phyloP scores from a whole-genome alignment of 2,888 invertebrate species.

The Brachylomia viminalis region DNA sequence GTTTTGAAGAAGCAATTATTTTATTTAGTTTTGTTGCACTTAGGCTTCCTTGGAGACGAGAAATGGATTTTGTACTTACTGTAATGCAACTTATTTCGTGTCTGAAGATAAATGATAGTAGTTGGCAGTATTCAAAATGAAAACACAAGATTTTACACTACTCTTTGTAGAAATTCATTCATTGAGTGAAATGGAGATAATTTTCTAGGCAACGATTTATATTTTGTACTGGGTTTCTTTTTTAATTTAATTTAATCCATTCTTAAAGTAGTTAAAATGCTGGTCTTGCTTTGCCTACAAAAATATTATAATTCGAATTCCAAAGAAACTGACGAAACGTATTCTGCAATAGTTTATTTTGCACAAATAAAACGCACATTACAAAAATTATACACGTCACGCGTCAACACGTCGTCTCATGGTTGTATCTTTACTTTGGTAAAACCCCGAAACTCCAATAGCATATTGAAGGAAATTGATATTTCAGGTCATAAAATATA shows the following conservation, averaged over 20 bases:
- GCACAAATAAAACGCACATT: too few relatives aligned
- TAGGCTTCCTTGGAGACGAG: background rate
- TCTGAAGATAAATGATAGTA: too few relatives aligned
- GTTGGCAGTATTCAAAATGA: background rate
- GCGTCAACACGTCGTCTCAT: too few relatives aligned
- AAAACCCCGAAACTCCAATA: background rate
- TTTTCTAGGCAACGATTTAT: background rate
- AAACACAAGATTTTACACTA: background rate
- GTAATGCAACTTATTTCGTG: background rate
- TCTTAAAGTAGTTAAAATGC: too few relatives aligned
- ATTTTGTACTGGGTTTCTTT: too few relatives aligned
- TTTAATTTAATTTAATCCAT: too few relatives aligned
- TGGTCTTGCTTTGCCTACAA: too few relatives aligned
- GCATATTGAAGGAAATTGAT: conserved; percentile 30
- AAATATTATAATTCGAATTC: background rate
- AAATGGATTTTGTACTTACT: background rate
- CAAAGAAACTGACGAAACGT: background rate
- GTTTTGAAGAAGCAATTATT: background rate
- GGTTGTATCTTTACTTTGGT: background rate
- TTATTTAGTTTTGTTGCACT: background rate
- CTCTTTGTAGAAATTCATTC: background rate
- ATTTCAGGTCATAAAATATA: conserved; percentile 21
- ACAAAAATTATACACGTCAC: too few relatives aligned
- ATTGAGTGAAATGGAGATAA: background rate
- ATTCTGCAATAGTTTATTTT: too few relatives aligned